Evolutionary conservation across 1,140 invertebrate species (phyloP).

Genomic region (Temnothorax longispinosus): DNA sequence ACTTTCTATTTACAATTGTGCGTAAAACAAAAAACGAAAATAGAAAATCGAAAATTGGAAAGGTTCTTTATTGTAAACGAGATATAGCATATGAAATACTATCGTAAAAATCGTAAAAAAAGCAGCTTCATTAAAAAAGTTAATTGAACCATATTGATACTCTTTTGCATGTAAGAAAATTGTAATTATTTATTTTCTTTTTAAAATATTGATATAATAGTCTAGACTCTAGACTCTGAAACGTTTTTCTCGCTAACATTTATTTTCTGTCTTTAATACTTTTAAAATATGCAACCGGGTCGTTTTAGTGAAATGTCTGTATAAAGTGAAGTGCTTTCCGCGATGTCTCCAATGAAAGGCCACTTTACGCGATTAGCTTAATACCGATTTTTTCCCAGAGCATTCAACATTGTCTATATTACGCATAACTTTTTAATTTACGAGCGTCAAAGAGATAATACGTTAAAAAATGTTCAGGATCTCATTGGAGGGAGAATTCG

Average conservation of each 20-base stretch:
- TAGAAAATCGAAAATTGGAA: background rate
- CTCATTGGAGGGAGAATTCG: background rate
- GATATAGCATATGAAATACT: background rate
- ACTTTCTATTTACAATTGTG: background rate
- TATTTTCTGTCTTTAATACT: slow-evolving; percentile 25
- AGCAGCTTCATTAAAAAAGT: background rate
- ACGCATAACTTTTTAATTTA: slow-evolving; percentile 26
- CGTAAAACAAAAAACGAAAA: background rate
- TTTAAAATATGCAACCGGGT: slow-evolving; percentile 42
- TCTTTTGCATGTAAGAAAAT: background rate
- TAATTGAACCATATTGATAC: background rate
- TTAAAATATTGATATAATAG: slow-evolving; percentile 12
- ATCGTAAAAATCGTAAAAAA: background rate
- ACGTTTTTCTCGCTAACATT: background rate
- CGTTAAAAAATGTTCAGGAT: background rate
- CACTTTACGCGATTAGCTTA: slow-evolving; percentile 58
- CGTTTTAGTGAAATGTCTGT: slow-evolving; percentile 47
- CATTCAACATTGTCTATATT: slow-evolving; percentile 23
- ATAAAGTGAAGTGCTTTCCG: slow-evolving; percentile 48
- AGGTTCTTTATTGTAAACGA: background rate
- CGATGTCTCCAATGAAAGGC: slow-evolving; percentile 2
- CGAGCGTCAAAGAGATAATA: background rate
- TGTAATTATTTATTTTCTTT: background rate
- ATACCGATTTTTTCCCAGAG: slow-evolving; percentile 35
- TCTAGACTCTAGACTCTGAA: background rate